Base-by-base conservation (phyloP, 1,140 invertebrate species). In the Solenopsis fugax region DNA sequence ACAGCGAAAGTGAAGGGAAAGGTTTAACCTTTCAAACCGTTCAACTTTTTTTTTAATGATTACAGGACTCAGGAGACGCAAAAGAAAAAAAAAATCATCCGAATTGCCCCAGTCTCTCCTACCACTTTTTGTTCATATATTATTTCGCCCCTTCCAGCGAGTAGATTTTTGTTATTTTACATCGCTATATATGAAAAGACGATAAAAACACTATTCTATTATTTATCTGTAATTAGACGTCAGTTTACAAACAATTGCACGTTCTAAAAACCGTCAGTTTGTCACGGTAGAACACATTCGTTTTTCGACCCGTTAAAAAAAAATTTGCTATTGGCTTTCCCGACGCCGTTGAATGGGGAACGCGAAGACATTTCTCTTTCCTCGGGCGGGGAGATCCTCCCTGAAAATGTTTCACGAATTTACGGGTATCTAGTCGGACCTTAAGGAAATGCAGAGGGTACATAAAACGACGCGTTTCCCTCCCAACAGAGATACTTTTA, bases 401-500 rank as follows among this genome's bases (percentile, higher is more conserved):
- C 45, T 62, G 67, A 41, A 85, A 85, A 72, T 71, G 71, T 87
- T 86, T 78, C 86, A 60, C 84, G 87, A 91, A 87, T 91, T 91
- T 91, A 88, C 87, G 71, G 65, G 64, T 62, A 86, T 82, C 81
- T 77, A 71, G 87, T 58, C 52, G 62, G 78, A 72, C 87, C 85
- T 89, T 90, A 77, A 91, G 87, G 90, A 90, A 90, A 91, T 89
- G 87, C 89, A 54, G 84, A 87, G 67, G 72, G 87, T 91, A 89
- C 78, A 85, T 90, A 91, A 91, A 91, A 91, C 89, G 90, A 87
- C 77, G 84, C 89, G 78, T 76, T 87, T 84, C 48, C 41, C 58
- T 71, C 24, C 67, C 78, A 67, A 58, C 87, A 86, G 89, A 90
- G 77, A 90, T 91, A 91, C 89, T 90, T 91, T 91, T 91, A 91